Base-by-base conservation (phyloP, 2,113 vertebrate genomes). In the Aegotheles bennettii region DNA sequence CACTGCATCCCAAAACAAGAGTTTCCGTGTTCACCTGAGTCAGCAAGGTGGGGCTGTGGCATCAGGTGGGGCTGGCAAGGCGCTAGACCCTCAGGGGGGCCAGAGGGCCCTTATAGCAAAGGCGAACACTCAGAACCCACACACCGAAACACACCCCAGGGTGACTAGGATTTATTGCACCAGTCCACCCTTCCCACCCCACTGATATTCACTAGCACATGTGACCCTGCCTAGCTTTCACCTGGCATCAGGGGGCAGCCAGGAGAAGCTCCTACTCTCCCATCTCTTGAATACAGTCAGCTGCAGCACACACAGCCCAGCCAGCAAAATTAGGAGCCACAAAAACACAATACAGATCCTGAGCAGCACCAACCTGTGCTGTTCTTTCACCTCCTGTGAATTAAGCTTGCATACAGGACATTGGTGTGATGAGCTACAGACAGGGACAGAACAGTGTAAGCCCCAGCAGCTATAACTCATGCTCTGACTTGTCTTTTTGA, bases 401-500 rank as follows among this genome's bases (percentile, higher is more conserved):
- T 31, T 77, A 78, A 82, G 16, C 10, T 60, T 57, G n/a, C 2
- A 1, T 48, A n/a, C 50, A 69, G 57, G 31, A 53, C 0, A 0
- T 26, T 48, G 12, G 18, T 54, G 51, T 36, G 53, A 69, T 61
- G 25, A 73, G 33, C 57, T 53, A 23, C n/a, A 0, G 0, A 21
- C 59, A 26, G 53, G 31, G 31, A 90, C 40, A 93, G 21, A 69
- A 50, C n/a, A 80, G 18, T 43, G 33, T 16, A 57, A 76, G 70
- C 24, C 70, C 43, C 57, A 75, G 77, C 47, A 85, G 40, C 57
- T 64, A 3, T 21, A 89, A 68, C 33, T 76, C 85, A 24, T 53
- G 59, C 36, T 92, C 75, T 60, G 40, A 76, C 83, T 86, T 83
- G 84, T n/a, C 70, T 79, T 86, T 35, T n/a, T 40, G n/a, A 92